These are phyloP conservation scores for Orchesella flavescens DNA, from an alignment of 2,888 invertebrate genomes.

Conservation along the genomic window DNA sequence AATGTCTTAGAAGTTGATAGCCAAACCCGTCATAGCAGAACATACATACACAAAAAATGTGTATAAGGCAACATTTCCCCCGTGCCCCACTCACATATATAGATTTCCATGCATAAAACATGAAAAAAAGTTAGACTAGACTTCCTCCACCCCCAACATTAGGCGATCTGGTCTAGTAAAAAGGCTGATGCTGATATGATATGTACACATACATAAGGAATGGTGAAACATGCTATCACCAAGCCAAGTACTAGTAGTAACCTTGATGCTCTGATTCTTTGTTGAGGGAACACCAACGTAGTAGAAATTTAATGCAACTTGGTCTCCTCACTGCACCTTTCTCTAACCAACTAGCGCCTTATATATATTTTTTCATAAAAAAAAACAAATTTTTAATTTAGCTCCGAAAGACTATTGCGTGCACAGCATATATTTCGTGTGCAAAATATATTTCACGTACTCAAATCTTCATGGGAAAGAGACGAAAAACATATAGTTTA, in stretches of 20 bases:
- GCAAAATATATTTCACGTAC: too few relatives aligned
- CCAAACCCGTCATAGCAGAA: not conserved
- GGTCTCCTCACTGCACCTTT: too few relatives aligned
- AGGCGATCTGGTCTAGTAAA: conserved; percentile 17
- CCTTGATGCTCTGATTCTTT: conserved; percentile 38
- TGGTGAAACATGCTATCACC: conserved; percentile 1
- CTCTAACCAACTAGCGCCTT: too few relatives aligned
- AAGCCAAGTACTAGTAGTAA: too few relatives aligned
- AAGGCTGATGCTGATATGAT: not conserved
- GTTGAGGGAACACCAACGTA: not conserved
- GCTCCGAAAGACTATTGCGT: too few relatives aligned
- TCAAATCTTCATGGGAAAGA: too few relatives aligned
- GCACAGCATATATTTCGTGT: too few relatives aligned
- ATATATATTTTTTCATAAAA: too few relatives aligned
- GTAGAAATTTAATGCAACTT: too few relatives aligned
- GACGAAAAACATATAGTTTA: too few relatives aligned
- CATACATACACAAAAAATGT: too few relatives aligned
- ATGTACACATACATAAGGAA: not conserved
- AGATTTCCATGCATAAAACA: conserved; percentile 18
- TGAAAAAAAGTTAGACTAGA: conserved; percentile 12
- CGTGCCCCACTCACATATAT: not conserved
- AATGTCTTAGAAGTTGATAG: conserved; percentile 10
- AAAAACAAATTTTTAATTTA: too few relatives aligned
- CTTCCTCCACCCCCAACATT: conserved; percentile 40
- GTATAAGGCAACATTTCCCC: not conserved